Base-by-base conservation (phyloP, 1,140 invertebrate species). In the Musca vetustissima region DNA sequence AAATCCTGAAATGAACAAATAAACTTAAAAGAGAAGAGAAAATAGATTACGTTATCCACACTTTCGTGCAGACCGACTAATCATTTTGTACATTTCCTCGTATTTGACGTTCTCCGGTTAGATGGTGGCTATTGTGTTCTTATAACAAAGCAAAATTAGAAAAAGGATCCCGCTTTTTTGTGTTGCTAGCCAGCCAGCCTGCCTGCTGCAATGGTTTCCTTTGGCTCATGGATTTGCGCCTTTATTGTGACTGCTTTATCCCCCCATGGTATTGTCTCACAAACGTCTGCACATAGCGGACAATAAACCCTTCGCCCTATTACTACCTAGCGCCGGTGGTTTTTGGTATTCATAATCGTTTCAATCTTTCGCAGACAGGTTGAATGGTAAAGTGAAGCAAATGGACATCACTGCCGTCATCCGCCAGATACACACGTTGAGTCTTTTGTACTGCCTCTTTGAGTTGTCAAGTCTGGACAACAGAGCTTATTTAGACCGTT, bases 111-210 rank as follows among this genome's bases (percentile, higher is more conserved):
- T 61, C 28, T 19, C 21, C 21, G 32, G 57, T 28, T 36, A 36
- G 25, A 28, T 19, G 7, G 17, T 61, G 57, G 28, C 57, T 61
- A 61, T 61, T 61, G 57, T 61, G 28, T 61, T 61, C 36, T 61
- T 61, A 61, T 61, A 61, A 61, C 57, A 61, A 61, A 61, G 57
- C 36, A 61, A 61, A 61, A 61, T 61, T 61, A 61, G 55, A 59
- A 36, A 61, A 61, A 43, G 36, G 24, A 57, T 13, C 22, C 24
- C 3, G 8, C n/a, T n/a, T n/a, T n/a, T n/a, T n/a, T n/a, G n/a
- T n/a, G n/a, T n/a, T n/a, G 55, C 25, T 32, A 28, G 14, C 28
- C 11, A 17, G 11, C 6, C 50, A 11, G 15, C 25, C 25, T 28
- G 19, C n/a, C 25, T 13, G 36, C 36, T 43, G 25, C 28, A 9